Percentiles rank a stretch among this genome's conserved stretches.
Conservation (phyloP, 2,888 invertebrate genomes). For the Fragum sueziense region DNA sequence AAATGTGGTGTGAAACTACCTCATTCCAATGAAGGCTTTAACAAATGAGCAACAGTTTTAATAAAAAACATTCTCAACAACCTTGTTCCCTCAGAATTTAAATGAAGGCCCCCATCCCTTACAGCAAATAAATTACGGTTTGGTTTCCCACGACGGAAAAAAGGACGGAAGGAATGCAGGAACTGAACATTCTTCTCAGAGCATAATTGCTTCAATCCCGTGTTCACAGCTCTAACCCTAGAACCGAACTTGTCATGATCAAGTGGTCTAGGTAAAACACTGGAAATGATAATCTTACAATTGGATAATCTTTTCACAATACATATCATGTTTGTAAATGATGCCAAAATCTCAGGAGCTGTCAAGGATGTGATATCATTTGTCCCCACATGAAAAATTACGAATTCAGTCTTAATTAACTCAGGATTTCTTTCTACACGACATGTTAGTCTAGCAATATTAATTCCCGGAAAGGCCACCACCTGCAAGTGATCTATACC, state of each 20-base stretch:
- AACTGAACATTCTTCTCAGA: not conserved
- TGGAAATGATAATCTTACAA: not conserved
- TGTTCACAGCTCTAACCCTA: not conserved
- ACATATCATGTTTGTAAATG: not conserved
- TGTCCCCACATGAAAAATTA: not conserved
- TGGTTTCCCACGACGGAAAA: conserved; percentile 8
- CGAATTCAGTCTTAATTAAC: not conserved
- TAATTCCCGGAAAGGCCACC: not conserved
- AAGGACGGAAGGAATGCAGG: not conserved
- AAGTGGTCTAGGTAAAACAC: conserved; percentile 1
- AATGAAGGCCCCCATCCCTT: conserved; percentile 17
- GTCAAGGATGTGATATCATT: not conserved
- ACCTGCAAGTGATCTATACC: not conserved
- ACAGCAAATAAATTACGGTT: conserved; percentile 6
- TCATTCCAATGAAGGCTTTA: too few relatives aligned
- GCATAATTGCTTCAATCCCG: not conserved
- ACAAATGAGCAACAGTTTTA: not conserved
- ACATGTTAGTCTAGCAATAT: not conserved
- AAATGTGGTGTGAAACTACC: too few relatives aligned
- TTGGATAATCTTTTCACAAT: not conserved
- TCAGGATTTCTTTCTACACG: not conserved
- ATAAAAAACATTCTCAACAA: not conserved
- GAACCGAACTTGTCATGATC: not conserved
- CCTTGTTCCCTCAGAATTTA: conserved; percentile 4
- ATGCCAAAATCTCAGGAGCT: not conserved